Evolutionary conservation across 1,140 invertebrate species (phyloP), one percentile per base, ranked within the genome.

Genomic region (Drosophila guanche): DNA sequence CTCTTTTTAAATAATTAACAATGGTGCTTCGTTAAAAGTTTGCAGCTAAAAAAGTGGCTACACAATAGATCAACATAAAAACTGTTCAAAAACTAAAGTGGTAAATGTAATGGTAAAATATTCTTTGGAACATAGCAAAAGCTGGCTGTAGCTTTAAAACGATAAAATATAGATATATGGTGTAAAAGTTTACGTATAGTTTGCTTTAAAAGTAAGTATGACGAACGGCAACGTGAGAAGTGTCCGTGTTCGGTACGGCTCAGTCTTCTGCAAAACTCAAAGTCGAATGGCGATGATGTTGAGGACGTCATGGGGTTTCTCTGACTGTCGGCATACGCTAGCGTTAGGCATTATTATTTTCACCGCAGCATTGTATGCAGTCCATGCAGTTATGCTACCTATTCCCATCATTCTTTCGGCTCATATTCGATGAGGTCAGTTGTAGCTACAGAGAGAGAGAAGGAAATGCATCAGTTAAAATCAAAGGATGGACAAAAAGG

Each of bases 371-470:
- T 70, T 91, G 91, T 68, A 91, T 91, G 81, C 91, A 91, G 76
- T 91, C 91, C 90, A 91, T 91, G 73, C 90, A 91, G 76, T 91
- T 91, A 37, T 91, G 90, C 89, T 91, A 91, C 83, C 90, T 91
- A 27, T 85, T 91, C 41, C 90, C 90, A 65, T 91, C 91, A 61
- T 74, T 88, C 68, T 91, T 91, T 47, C 72, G 69, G 77, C 61
- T 90, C 61, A 81, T 80, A 76, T 90, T 90, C 70, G 78, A 86
- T 66, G 90, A 89, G 61, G 86, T 91, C 70, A 91, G 50, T 77
- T 91, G 90, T 47, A 90, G 29, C 90, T 91, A 57, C 14, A 83
- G 10, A 37, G 33, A 37, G 7, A 7, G 27, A 78, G 22, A 41
- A 22, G 42, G 0, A 5, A 22, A 16, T 7, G 6, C n/a, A 20